Evolutionary conservation across 1,140 invertebrate species (phyloP).

Genomic region (Mya arenaria): DNA sequence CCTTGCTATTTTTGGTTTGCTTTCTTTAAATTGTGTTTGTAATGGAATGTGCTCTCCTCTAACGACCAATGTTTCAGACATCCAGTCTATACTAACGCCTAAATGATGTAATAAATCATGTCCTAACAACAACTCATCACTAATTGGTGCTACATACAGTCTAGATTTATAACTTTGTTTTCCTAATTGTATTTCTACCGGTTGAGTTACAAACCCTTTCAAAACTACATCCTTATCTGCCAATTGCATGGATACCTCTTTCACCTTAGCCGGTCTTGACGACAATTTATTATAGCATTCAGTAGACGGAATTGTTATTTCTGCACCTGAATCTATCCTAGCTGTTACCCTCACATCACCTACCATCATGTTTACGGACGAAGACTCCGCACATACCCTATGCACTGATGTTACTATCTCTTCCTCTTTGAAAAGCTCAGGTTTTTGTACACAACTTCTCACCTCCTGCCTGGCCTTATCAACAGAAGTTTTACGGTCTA

Average conservation of each 20-base stretch:
- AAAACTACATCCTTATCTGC: neutral
- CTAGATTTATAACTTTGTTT: neutral
- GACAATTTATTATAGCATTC: neutral
- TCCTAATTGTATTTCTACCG: neutral
- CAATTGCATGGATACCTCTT: neutral
- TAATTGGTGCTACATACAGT: conserved; percentile 10
- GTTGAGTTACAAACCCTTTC: conserved; percentile 10
- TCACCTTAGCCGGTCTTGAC: conserved; percentile 12
- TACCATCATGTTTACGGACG: conserved; percentile 9
- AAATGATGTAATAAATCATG: conserved; percentile 24
- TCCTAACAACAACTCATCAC: conserved; percentile 25
- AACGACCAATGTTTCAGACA: neutral
- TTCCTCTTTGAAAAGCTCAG: no score
- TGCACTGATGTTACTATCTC: no score
- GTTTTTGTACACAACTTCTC: no score
- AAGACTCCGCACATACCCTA: conserved; percentile 40
- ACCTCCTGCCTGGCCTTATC: no score
- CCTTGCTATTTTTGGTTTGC: neutral
- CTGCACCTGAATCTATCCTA: conserved; percentile 31
- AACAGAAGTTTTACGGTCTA: no score
- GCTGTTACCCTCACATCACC: neutral
- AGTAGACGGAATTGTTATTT: conserved; percentile 17
- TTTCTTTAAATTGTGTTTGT: neutral
- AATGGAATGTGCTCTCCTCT: conserved; percentile 6
- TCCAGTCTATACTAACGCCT: neutral